These are phyloP conservation scores for Napeogenes inachia DNA, from an alignment of 2,888 invertebrate species.

Conservation along the genomic window DNA sequence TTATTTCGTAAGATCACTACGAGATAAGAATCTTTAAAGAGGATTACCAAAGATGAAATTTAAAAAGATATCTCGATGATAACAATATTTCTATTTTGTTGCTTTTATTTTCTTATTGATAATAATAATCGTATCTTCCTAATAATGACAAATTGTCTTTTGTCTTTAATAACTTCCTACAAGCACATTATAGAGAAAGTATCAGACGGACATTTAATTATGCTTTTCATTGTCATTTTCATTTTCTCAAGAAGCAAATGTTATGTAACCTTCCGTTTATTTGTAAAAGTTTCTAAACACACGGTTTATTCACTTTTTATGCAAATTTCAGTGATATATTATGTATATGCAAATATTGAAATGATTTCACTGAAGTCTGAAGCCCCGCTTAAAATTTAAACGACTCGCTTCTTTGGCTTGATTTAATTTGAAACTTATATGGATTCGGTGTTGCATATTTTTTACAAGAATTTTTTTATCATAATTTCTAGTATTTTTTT, in stretches of 20 bases:
- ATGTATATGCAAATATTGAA: too few relatives aligned
- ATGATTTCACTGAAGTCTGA: not conserved
- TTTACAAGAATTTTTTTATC: not conserved
- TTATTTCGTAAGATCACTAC: slow-evolving; percentile 1
- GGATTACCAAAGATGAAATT: not conserved
- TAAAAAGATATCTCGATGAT: not conserved
- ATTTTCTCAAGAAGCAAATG: slow-evolving; percentile 35
- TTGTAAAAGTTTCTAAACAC: slow-evolving; percentile 8
- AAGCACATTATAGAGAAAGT: slow-evolving; percentile 47
- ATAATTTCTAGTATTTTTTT: not conserved
- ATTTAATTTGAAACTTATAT: not conserved
- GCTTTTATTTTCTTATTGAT: not conserved
- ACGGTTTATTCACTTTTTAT: slow-evolving; percentile 2
- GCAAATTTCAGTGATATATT: too few relatives aligned
- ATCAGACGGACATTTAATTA: slow-evolving; percentile 45
- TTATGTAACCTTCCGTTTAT: slow-evolving; percentile 39
- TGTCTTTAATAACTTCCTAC: slow-evolving; percentile 36
- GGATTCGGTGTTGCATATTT: not conserved
- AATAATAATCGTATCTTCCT: slow-evolving; percentile 4
- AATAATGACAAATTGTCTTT: slow-evolving; percentile 17
- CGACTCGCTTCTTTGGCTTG: not conserved
- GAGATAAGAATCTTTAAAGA: not conserved
- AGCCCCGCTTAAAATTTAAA: not conserved
- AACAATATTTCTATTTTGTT: not conserved
- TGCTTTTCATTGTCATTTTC: slow-evolving; percentile 33